Conservation (phyloP, 92 coral and sea anemone genomes). For the Porites divaricata region DNA sequence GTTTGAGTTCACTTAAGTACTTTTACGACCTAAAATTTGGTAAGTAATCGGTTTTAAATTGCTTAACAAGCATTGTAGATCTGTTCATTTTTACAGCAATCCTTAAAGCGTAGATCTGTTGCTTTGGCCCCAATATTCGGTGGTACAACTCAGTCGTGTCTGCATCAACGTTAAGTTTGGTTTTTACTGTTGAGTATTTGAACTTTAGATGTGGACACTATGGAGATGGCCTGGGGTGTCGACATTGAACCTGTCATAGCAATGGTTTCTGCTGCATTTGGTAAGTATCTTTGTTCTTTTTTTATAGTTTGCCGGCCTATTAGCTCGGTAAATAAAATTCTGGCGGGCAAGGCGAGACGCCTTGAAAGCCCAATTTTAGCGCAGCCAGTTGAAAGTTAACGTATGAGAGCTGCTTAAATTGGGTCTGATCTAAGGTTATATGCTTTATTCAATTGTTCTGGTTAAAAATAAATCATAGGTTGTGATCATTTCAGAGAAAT, state of each 20-base stretch:
- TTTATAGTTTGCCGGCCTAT: neutral
- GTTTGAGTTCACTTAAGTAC: constrained; percentile 87
- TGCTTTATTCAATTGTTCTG: neutral
- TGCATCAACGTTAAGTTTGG: too few species aligned
- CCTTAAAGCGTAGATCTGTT: too few species aligned
- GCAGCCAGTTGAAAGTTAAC: too few species aligned
- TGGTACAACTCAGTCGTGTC: too few species aligned
- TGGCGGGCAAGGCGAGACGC: too few species aligned
- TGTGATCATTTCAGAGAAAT: constrained; percentile 51
- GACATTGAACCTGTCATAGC: constrained; percentile 91
- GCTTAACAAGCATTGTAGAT: too few species aligned
- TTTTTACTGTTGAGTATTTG: neutral
- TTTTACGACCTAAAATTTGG: constrained; percentile 95
- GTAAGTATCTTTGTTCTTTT: constrained; percentile 48
- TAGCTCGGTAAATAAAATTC: too few species aligned
- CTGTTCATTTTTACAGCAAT: too few species aligned
- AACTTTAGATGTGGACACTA: constrained; percentile 76
- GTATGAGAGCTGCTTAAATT: too few species aligned
- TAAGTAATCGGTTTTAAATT: constrained; percentile 28
- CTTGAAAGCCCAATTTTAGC: too few species aligned
- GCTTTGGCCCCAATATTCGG: too few species aligned
- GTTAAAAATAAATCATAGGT: neutral
- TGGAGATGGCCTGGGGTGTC: constrained; percentile 99
- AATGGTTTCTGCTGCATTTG: constrained; percentile 91
- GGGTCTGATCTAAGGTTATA: too few species aligned